These are phyloP conservation scores for Tetramorium parvispinum DNA, from an alignment of 1,140 invertebrate genomes.

Conservation along the genomic window DNA sequence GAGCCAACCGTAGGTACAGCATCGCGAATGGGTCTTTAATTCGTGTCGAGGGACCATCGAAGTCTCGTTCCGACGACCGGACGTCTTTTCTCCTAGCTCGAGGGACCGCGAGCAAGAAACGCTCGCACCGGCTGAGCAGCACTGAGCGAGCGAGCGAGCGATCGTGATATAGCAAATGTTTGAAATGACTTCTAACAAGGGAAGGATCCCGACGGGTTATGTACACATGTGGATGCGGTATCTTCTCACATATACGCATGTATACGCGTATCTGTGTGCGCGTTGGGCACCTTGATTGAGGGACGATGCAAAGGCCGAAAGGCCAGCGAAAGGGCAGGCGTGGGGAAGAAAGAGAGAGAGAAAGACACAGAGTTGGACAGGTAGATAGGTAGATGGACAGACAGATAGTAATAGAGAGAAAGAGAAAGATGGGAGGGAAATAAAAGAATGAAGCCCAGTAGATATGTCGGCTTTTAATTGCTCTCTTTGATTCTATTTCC, in stretches of 20 bases:
- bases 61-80: conserved; percentile 47
- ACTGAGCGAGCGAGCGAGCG: conserved; percentile 41
- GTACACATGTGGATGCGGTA: conserved; percentile 6
- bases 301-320: conserved; percentile 70
- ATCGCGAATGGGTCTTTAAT: conserved; percentile 59
- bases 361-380: conserved; percentile 29
- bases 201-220: conserved; percentile 60
- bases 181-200: conserved; percentile 75
- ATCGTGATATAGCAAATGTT: conserved; percentile 76
- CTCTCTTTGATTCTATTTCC: conserved; percentile 73
- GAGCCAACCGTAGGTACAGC: conserved; percentile 2
- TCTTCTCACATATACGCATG: not conserved
- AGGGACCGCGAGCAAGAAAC: conserved; percentile 64
- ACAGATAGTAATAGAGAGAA: conserved; percentile 15
- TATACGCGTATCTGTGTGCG: too few species aligned
- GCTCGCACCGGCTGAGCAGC: conserved; percentile 42
- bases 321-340: conserved; percentile 35
- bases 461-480: conserved; percentile 72
- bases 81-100: conserved; percentile 60
- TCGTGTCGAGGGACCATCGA: conserved; percentile 49
- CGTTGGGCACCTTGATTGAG: conserved; percentile 68
- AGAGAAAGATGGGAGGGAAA: not conserved
- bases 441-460: conserved; percentile 25
- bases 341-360: conserved; percentile 1
- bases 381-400: conserved; percentile 49